Evolutionary conservation across 2,113 vertebrate species (phyloP).

Genomic region (Oreotrochilus melanogaster): DNA sequence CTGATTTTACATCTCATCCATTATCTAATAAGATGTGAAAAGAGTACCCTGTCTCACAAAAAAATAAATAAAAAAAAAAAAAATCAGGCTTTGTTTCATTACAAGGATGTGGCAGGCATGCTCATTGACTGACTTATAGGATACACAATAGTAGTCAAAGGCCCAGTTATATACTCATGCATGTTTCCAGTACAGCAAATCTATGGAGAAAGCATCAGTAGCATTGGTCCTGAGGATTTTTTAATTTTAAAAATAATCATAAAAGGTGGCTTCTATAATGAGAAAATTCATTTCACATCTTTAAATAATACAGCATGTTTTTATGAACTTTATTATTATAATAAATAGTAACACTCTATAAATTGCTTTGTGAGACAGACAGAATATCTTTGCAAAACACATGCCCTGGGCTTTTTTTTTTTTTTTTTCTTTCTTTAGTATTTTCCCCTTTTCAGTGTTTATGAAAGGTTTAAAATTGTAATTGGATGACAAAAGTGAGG

Average conservation of each 20-base stretch:
- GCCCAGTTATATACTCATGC: neutral
- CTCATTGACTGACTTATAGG: neutral
- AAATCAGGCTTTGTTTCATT: conserved; percentile 21
- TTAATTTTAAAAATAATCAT: neutral
- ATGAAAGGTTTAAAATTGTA: conserved; percentile 1
- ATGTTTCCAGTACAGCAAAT: neutral
- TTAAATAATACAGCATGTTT: neutral
- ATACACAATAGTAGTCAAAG: neutral
- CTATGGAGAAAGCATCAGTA: neutral
- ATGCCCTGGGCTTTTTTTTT: neutral
- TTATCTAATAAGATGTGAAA: conserved; percentile 72
- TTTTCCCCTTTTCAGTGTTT: neutral
- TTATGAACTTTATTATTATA: conserved; percentile 1
- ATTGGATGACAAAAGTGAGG: neutral
- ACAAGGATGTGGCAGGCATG: neutral
- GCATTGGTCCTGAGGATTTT: neutral
- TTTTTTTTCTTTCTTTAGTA: neutral
- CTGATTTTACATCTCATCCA: conserved; percentile 76
- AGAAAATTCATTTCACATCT: neutral
- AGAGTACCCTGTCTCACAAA: neutral
- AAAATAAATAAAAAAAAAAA: neutral
- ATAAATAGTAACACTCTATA: neutral
- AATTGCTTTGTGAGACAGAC: neutral
- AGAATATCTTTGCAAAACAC: neutral
- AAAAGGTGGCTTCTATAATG: neutral